Percentiles rank a stretch among this genome's conserved stretches.
These are phyloP conservation scores for Lamellibrachia satsuma DNA, from an alignment of 2,888 invertebrate genomes.

Conservation along the genomic window DNA sequence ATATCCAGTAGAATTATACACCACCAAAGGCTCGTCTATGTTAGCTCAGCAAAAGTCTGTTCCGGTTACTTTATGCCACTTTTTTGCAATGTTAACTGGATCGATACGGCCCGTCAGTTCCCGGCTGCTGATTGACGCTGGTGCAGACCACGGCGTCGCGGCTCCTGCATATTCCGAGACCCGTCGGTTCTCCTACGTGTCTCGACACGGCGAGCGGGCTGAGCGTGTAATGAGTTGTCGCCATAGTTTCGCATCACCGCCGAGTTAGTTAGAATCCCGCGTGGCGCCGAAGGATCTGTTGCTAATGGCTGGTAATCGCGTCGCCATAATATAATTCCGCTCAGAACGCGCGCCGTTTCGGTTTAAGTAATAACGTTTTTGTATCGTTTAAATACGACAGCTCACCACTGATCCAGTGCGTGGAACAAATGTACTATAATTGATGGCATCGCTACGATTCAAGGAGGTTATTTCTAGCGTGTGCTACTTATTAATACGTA, in stretches of 20 bases:
- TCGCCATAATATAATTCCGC: constrained; percentile 3
- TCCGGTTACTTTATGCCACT: neutral
- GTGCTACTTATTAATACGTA: neutral
- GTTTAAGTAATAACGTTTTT: neutral
- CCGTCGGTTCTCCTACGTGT: neutral
- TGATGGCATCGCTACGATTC: neutral
- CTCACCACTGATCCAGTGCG: neutral
- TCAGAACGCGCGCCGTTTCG: neutral
- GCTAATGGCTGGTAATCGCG: constrained; percentile 13
- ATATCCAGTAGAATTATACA: neutral
- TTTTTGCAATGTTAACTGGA: neutral
- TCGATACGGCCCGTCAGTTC: neutral
- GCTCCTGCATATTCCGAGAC: constrained; percentile 6
- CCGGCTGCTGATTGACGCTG: neutral
- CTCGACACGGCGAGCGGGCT: neutral
- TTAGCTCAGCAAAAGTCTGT: neutral
- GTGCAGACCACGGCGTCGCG: neutral
- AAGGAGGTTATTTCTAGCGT: neutral
- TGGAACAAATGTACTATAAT: neutral
- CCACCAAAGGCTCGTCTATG: neutral
- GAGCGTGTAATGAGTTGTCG: neutral
- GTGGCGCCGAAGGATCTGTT: neutral
- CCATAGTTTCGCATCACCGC: neutral
- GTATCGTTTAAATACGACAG: neutral
- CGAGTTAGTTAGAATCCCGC: constrained; percentile 3